Evolutionary conservation across 1,140 invertebrate species (phyloP).

Genomic region (Megalonaias nervosa): DNA sequence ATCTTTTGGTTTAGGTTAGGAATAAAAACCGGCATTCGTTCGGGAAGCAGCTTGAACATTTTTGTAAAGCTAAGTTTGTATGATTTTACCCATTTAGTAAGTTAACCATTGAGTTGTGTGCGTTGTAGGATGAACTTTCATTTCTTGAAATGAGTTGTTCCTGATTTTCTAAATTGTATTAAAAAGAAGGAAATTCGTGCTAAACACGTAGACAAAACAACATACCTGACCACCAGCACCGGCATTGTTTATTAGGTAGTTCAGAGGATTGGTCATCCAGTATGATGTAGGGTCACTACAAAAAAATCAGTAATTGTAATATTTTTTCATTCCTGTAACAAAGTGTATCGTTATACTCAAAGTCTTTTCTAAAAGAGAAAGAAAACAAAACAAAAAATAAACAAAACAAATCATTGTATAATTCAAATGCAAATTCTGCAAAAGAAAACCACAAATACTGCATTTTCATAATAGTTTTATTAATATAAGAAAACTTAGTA

Average conservation of each 20-base stretch:
- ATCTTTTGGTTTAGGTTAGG: neutral
- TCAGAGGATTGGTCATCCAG: conserved; percentile 42
- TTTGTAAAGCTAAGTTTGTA: no score
- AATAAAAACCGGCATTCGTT: no score
- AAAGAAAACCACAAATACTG: neutral
- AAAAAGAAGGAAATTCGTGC: neutral
- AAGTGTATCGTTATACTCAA: neutral
- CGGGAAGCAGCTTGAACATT: no score
- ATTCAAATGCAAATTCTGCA: neutral
- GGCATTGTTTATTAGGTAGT: conserved; percentile 37
- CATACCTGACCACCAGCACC: conserved; percentile 37
- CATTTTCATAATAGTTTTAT: neutral
- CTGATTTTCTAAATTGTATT: neutral
- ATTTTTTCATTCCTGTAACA: neutral
- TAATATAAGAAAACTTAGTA: neutral
- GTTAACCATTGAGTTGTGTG: no score
- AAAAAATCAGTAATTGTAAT: neutral
- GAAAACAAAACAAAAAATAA: no score
- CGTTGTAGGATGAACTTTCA: no score
- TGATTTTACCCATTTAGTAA: no score
- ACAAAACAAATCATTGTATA: neutral
- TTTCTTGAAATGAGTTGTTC: no score
- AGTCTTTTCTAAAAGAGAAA: no score
- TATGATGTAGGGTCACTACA: conserved; percentile 34
- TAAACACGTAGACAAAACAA: neutral